phyloP scores from a whole-genome alignment of 2,797 vertebrate species.

The Enteromius trimaculatus region DNA sequence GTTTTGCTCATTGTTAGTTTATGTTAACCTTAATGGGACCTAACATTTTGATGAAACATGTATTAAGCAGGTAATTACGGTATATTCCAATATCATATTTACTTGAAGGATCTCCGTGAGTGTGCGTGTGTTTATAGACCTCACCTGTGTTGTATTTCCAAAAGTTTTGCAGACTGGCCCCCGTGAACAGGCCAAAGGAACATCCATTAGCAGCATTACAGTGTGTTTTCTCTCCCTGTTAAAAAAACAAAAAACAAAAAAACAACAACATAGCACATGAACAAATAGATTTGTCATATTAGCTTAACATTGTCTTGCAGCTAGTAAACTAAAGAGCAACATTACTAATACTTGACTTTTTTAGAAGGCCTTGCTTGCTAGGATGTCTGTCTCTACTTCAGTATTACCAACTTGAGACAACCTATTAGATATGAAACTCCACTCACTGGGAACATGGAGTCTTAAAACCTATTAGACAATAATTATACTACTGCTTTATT shows the following conservation, averaged over 20 bases:
- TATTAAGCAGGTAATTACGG: background rate
- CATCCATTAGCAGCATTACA: too few relatives aligned
- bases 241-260: background rate
- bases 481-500: background rate
- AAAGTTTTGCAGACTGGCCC: background rate
- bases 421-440: background rate
- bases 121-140: background rate
- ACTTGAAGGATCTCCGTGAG: background rate
- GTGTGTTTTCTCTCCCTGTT: background rate
- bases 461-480: background rate
- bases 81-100: background rate
- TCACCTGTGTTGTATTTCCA: slow-evolving; percentile 18
- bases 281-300: background rate
- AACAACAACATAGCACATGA: background rate
- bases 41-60: background rate
- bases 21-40: background rate
- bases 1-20: background rate
- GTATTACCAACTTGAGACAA: background rate
- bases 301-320: background rate
- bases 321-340: background rate
- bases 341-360: background rate
- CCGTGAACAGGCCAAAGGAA: background rate
- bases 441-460: background rate
- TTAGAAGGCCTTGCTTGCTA: background rate
- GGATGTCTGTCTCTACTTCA: background rate